These are phyloP conservation scores for Ophioderma brevispina DNA, from an alignment of 35 echinoderm and acorn worm species.

Conservation along the genomic window DNA sequence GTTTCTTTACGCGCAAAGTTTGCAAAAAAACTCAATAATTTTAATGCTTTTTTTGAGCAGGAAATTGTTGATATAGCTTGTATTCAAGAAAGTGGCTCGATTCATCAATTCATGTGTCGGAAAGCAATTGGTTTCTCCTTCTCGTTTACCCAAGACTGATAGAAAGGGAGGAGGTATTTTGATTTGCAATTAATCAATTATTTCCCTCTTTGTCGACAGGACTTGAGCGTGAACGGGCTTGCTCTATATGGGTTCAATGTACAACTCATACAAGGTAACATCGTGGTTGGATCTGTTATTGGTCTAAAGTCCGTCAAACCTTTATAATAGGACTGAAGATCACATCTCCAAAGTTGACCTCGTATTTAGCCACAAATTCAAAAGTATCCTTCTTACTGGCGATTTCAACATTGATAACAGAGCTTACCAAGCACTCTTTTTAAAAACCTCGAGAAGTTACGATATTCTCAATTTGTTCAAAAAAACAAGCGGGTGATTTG, in stretches of 20 bases:
- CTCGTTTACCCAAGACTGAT: too few relatives aligned
- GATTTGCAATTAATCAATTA: neutral
- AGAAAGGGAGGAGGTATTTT: neutral
- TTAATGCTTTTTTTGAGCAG: too few relatives aligned
- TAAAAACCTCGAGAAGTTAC: neutral
- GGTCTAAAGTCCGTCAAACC: neutral
- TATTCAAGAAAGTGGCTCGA: too few relatives aligned
- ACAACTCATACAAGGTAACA: neutral
- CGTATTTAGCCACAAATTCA: neutral
- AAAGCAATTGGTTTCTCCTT: too few relatives aligned
- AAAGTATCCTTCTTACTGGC: neutral
- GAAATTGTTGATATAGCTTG: too few relatives aligned
- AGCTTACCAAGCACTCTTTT: neutral
- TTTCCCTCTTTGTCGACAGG: neutral
- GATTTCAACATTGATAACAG: neutral
- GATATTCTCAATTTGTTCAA: neutral
- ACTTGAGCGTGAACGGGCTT: neutral
- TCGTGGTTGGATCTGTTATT: neutral
- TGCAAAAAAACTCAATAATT: too few relatives aligned
- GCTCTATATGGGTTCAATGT: neutral
- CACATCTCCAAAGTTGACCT: neutral
- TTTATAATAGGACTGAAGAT: neutral
- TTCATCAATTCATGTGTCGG: too few relatives aligned
- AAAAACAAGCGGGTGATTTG: neutral
- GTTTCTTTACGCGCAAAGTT: neutral